Conservation (phyloP, 2,113 vertebrate genomes). For the Cyanoramphus novaezelandiae region DNA sequence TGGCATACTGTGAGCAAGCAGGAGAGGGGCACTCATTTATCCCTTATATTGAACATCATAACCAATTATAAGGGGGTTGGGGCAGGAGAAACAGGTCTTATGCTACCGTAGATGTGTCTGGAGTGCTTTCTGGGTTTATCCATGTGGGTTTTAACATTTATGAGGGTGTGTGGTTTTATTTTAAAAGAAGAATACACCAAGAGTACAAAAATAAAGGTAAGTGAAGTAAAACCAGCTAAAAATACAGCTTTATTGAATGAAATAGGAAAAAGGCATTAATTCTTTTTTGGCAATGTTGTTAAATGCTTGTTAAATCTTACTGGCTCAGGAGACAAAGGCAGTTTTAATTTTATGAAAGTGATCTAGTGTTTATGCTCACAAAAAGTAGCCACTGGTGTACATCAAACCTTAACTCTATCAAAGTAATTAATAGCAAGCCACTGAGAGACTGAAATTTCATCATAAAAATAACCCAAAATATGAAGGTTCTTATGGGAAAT, state of each 20-base stretch:
- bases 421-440: conserved; percentile 67
- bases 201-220: background rate
- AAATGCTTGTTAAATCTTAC: conserved; percentile 41
- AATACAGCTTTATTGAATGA: background rate
- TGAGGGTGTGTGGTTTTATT: background rate
- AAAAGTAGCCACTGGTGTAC: conserved; percentile 62
- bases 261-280: background rate
- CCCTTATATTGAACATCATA: conserved; percentile 55
- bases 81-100: background rate
- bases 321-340: conserved; percentile 29
- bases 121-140: conserved; percentile 4
- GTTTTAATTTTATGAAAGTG: conserved; percentile 65
- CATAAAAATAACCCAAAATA: conserved; percentile 39
- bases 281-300: background rate
- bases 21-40: conserved; percentile 60
- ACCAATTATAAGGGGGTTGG: conserved; percentile 58
- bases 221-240: conserved; percentile 22
- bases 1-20: conserved; percentile 71
- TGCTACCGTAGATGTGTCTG: conserved; percentile 5
- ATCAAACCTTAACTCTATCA: conserved; percentile 50
- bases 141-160: background rate
- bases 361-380: conserved; percentile 42
- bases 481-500: conserved; percentile 34
- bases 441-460: background rate
- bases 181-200: background rate